Conservation (phyloP, 2,888 invertebrate genomes). For the Cryptophagus acutangulus region DNA sequence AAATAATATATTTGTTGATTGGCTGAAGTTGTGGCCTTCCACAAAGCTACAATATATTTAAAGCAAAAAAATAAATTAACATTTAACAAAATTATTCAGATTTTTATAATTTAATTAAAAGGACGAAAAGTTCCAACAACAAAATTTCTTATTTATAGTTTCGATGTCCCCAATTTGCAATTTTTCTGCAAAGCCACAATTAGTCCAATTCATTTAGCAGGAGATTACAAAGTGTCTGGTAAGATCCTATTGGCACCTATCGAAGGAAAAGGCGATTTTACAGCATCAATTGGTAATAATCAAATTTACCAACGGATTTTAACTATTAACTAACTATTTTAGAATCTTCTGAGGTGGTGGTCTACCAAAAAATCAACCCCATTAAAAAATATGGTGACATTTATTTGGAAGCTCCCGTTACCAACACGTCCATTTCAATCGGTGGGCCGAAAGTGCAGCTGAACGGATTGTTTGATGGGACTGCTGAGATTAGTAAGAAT, state of each 20-base stretch:
- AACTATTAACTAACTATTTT: not conserved
- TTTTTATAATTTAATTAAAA: too few species aligned
- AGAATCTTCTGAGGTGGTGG: too few species aligned
- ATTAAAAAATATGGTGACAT: constrained; percentile 25
- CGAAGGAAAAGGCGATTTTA: constrained; percentile 26
- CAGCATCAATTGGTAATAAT: not conserved
- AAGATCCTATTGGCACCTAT: constrained; percentile 38
- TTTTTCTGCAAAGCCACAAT: constrained; percentile 29
- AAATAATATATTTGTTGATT: too few species aligned
- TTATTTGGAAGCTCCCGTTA: constrained; percentile 26
- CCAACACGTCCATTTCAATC: constrained; percentile 30
- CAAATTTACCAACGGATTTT: not conserved
- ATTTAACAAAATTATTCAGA: too few species aligned
- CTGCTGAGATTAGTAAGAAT: constrained; percentile 30
- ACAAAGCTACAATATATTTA: too few species aligned
- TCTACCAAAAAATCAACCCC: constrained; percentile 30
- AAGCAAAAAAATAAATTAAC: too few species aligned
- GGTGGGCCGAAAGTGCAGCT: constrained; percentile 30
- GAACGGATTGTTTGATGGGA: constrained; percentile 34
- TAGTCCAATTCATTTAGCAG: constrained; percentile 27
- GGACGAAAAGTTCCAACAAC: too few species aligned
- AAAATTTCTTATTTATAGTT: too few species aligned
- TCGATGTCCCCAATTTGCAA: constrained; percentile 32
- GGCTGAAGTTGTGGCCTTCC: too few species aligned
- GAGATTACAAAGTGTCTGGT: constrained; percentile 36